Evolutionary conservation across 2,888 invertebrate genomes (phyloP), one percentile per base, ranked within the genome.

Genomic region (Adelognathus sp.): DNA sequence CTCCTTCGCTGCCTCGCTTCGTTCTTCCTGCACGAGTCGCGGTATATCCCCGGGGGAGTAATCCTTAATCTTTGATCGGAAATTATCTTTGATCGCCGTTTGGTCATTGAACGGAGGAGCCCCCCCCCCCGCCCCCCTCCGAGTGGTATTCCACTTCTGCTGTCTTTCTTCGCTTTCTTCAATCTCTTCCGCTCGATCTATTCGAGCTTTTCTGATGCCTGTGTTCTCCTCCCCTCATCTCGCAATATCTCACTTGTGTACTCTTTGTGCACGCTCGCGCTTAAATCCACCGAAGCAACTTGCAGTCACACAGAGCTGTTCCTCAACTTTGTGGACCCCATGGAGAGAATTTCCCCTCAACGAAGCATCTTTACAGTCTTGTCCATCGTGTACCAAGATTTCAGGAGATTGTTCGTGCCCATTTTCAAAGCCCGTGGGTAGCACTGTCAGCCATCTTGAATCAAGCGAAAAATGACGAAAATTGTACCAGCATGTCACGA

Each of bases 41-140:
- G 31, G 31, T 60, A 11, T n/a, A 50, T 66, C 79, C 86, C 84
- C 84, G 70, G 79, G 84, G 83, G 88, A 87, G 84, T 86, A 84
- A 89, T 89, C 86, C 87, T 89, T 88, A 90, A 91, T 90, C 89
- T 90, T 88, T 89, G 86, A 90, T 89, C 87, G 86, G 82, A 85
- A 89, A 90, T 89, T 88, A 89, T 89, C 90, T 90, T 89, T 89
- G 88, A 88, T 88, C 89, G 86, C 86, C 70, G 52, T 69, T 64
- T 79, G 78, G 83, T 83, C 86, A 84, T 86, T 84, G 82, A 76
- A 66, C 33, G 29, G 4, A n/a, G 14, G 9, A 11, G 27, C 41
- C 41, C 11, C 44, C 11, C 18, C 16, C 14, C 41, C 11, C 21
- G 41, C 44, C 39, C 24, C 24, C 50, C 33, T 36, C 18, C 50